These are phyloP conservation scores for Ceryle rudis DNA, from an alignment of 2,797 vertebrate species.

Conservation along the genomic window DNA sequence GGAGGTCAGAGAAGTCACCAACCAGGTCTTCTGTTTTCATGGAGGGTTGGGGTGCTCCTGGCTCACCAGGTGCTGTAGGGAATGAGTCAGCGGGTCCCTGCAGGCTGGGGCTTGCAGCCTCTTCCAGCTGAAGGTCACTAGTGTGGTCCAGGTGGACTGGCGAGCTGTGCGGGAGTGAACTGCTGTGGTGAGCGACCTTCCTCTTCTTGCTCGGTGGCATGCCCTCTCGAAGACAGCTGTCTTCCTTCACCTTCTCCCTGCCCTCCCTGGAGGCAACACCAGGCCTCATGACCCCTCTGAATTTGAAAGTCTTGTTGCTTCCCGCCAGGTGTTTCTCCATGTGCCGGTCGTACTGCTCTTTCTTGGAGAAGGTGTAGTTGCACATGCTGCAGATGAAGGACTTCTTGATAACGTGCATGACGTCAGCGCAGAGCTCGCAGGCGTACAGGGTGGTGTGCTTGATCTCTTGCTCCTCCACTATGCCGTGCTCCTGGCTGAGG, in stretches of 20 bases:
- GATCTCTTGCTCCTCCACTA: conserved; percentile 87
- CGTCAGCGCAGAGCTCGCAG: conserved; percentile 96
- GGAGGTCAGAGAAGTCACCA: conserved; percentile 80
- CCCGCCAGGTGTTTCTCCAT: conserved; percentile 95
- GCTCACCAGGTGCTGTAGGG: conserved; percentile 63
- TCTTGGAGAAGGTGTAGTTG: conserved; percentile 99
- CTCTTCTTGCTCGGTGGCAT: conserved; percentile 83
- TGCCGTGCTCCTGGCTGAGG: conserved; percentile 85
- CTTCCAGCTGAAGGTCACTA: conserved; percentile 66
- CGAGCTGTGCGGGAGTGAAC: conserved; percentile 58
- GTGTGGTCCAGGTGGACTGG: conserved; percentile 62
- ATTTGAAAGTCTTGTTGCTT: conserved; percentile 90
- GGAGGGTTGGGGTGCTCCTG: conserved; percentile 58
- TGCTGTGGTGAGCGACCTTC: conserved; percentile 77
- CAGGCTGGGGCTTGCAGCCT: conserved; percentile 49
- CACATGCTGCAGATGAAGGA: conserved; percentile 98
- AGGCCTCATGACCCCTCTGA: conserved; percentile 91
- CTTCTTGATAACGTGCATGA: conserved; percentile 96
- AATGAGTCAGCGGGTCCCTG: conserved; percentile 71
- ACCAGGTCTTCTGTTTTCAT: conserved; percentile 82
- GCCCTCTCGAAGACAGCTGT: not conserved
- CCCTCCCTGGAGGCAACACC: conserved; percentile 60
- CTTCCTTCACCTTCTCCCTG: conserved; percentile 70
- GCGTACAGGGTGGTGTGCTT: conserved; percentile 95
- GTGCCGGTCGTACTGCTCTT: conserved; percentile 97